phyloP scores from a whole-genome alignment of 2,113 vertebrate species.

The Malaclemys terrapin region DNA sequence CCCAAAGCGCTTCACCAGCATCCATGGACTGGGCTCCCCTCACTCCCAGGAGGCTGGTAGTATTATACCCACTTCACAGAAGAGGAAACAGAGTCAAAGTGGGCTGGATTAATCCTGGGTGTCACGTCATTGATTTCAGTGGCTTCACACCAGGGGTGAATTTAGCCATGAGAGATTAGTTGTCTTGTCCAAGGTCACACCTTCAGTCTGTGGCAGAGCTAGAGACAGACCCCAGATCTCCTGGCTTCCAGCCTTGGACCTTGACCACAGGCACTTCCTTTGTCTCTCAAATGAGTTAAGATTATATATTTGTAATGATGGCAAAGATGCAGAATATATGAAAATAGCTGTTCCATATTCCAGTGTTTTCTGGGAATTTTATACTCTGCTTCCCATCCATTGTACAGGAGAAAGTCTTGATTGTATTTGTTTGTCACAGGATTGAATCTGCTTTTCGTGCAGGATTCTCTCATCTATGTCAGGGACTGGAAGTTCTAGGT shows the following conservation, averaged over 20 bases:
- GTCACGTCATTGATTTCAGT: not conserved
- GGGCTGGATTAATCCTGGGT: not conserved
- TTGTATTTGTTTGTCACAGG: fast-evolving
- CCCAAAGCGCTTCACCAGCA: fast-evolving
- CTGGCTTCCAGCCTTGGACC: not conserved
- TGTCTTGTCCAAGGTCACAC: not conserved
- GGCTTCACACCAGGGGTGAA: fast-evolving
- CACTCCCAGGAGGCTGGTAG: fast-evolving
- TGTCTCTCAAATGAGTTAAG: not conserved
- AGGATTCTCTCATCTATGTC: not conserved
- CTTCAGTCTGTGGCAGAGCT: not conserved
- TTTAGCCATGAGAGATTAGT: not conserved
- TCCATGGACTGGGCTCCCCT: fast-evolving
- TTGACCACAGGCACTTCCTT: fast-evolving
- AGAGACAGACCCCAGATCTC: fast-evolving
- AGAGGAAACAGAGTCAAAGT: not conserved
- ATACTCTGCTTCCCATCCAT: not conserved
- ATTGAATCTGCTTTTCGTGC: fast-evolving
- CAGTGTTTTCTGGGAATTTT: not conserved
- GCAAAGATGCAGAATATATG: not conserved
- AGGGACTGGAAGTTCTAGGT: not conserved
- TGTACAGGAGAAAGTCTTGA: fast-evolving
- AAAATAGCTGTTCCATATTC: not conserved
- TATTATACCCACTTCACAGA: not conserved
- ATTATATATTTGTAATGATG: not conserved